Conservation (phyloP, 23 tunicate species). For the Halocynthia aurantium region DNA sequence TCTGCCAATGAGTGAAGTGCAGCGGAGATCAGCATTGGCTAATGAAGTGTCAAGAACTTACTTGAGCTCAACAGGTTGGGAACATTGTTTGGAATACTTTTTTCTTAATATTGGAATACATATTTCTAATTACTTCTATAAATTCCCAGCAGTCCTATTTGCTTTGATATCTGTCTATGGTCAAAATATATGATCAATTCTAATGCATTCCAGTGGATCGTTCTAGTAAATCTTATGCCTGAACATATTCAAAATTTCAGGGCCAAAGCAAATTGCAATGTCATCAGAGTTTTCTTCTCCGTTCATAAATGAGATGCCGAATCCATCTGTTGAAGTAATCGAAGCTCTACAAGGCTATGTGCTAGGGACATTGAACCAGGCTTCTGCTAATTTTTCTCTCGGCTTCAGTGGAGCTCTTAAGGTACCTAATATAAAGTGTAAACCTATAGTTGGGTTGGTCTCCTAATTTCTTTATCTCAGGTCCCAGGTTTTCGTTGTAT, state of each 20-base stretch:
- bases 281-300: slow-evolving; percentile 56
- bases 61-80: slow-evolving; percentile 56
- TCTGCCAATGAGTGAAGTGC: slow-evolving; percentile 40
- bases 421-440: slow-evolving; percentile 10
- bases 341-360: slow-evolving; percentile 57
- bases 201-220: background rate
- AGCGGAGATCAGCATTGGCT: slow-evolving; percentile 36
- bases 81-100: background rate
- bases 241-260: slow-evolving; percentile 3
- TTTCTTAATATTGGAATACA: too few species aligned
- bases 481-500: too few species aligned
- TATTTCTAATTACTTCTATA: too few species aligned
- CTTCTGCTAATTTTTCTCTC: slow-evolving; percentile 83
- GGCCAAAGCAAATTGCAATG: slow-evolving; percentile 86
- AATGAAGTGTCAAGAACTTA: slow-evolving; percentile 56
- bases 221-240: background rate
- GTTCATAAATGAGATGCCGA: slow-evolving; percentile 54
- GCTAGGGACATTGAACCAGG: slow-evolving; percentile 54
- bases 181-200: too few species aligned
- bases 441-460: background rate
- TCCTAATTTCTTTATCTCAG: too few species aligned
- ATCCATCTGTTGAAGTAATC: slow-evolving; percentile 44
- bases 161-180: background rate
- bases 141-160: background rate
- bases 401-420: slow-evolving; percentile 67